phyloP scores from a whole-genome alignment of 1,140 invertebrate genomes.

The Zaprionus nigranus region DNA sequence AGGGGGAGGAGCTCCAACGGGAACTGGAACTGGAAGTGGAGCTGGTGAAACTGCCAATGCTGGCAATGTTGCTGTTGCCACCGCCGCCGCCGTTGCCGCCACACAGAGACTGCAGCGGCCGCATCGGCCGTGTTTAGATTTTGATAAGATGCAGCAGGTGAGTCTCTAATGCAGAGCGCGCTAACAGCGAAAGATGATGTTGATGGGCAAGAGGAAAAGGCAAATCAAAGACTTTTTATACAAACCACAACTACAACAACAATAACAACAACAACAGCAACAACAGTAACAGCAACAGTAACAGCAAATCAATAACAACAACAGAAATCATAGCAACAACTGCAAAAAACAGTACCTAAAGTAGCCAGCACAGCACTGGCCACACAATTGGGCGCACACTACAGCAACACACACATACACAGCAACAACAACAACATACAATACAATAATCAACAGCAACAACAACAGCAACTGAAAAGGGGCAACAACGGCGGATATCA shows the following conservation, averaged over 20 bases:
- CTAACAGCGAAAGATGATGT: constrained; percentile 45
- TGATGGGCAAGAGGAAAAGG: constrained; percentile 44
- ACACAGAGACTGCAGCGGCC: constrained; percentile 87
- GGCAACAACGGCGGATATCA: constrained; percentile 47
- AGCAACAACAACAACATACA: constrained; percentile 2
- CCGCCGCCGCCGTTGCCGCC: constrained; percentile 78
- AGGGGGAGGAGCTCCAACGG: constrained; percentile 8
- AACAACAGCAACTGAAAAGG: constrained; percentile 19
- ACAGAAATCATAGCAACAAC: constrained; percentile 22
- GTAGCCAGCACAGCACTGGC: constrained; percentile 33
- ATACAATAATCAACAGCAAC: constrained; percentile 28
- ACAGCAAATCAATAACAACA: constrained; percentile 42
- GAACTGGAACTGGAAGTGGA: constrained; percentile 34
- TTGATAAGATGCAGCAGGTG: constrained; percentile 96
- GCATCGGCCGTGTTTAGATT: constrained; percentile 95
- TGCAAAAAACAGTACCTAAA: constrained; percentile 39
- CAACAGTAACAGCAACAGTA: constrained; percentile 29
- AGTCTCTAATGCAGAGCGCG: constrained; percentile 82
- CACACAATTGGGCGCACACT: constrained; percentile 52
- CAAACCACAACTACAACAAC: constrained; percentile 57
- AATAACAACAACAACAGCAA: background rate
- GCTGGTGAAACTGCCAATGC: constrained; percentile 47
- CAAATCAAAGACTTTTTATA: constrained; percentile 84
- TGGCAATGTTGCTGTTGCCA: constrained; percentile 41
- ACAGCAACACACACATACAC: constrained; percentile 28